phyloP scores from a whole-genome alignment of 2,113 vertebrate genomes.

The Elanoides forficatus region DNA sequence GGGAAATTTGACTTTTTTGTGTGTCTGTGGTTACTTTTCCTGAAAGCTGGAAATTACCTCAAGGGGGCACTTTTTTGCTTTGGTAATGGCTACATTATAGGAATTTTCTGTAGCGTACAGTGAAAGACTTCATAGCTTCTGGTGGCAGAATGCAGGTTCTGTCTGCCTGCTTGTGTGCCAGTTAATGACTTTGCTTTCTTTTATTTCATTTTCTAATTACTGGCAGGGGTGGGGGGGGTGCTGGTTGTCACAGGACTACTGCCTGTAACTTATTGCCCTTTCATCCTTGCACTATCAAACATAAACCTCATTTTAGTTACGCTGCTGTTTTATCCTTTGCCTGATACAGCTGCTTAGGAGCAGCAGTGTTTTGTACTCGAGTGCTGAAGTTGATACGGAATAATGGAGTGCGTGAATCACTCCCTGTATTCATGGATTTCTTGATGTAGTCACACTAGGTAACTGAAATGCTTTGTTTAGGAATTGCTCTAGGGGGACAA shows the following conservation, averaged over 20 bases:
- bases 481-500: not conserved
- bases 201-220: not conserved
- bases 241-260: not conserved
- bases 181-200: not conserved
- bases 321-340: not conserved
- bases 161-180: not conserved
- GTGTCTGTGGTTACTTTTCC: not conserved
- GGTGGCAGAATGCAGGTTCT: not conserved
- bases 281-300: not conserved
- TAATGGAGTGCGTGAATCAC: not conserved
- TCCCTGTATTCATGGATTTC: not conserved
- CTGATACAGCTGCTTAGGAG: not conserved
- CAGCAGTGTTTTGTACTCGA: not conserved
- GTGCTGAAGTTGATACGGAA: not conserved
- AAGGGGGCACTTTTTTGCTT: slow-evolving; percentile 18
- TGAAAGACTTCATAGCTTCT: not conserved
- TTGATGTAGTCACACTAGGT: not conserved
- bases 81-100: not conserved
- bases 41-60: not conserved
- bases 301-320: not conserved
- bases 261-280: not conserved
- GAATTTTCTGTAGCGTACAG: not conserved
- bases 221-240: too few relatives aligned
- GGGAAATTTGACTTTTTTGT: not conserved
- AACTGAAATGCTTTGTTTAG: not conserved